Conservation (phyloP, 2,888 invertebrate genomes). For the Sipha maydis region DNA sequence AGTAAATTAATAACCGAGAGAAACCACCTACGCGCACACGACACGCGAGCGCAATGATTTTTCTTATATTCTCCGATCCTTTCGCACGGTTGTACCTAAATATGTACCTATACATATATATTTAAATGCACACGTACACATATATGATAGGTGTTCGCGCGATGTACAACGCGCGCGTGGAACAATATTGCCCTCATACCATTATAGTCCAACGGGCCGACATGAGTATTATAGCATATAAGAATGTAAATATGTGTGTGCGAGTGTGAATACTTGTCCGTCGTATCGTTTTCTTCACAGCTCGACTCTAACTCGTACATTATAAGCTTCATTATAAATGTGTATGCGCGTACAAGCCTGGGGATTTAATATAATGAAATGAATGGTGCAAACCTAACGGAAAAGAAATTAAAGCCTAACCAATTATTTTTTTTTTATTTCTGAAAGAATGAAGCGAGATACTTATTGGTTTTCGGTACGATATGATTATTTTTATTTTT, state of each 20-base stretch:
- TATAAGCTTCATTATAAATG: too few species aligned
- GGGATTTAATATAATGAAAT: too few species aligned
- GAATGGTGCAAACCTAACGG: too few species aligned
- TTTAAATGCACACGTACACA: not conserved
- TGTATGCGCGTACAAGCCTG: too few species aligned
- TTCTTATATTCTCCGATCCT: slow-evolving; percentile 7
- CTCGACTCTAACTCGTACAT: not conserved
- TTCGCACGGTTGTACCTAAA: not conserved
- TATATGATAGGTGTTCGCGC: not conserved
- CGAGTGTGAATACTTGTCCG: not conserved
- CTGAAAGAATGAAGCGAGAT: too few species aligned
- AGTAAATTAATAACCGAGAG: slow-evolving; percentile 32
- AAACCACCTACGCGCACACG: slow-evolving; percentile 20
- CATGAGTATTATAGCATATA: too few species aligned
- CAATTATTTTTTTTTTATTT: too few species aligned
- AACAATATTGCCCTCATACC: too few species aligned
- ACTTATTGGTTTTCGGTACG: too few species aligned
- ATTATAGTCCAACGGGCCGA: not conserved
- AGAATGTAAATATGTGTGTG: not conserved
- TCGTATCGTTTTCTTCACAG: too few species aligned
- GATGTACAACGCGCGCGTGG: not conserved
- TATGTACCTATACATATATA: not conserved
- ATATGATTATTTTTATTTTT: too few species aligned
- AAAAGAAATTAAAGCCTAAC: too few species aligned
- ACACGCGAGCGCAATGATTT: slow-evolving; percentile 1